Conservation (phyloP, 2,113 vertebrate species). For the Pterocles gutturalis region DNA sequence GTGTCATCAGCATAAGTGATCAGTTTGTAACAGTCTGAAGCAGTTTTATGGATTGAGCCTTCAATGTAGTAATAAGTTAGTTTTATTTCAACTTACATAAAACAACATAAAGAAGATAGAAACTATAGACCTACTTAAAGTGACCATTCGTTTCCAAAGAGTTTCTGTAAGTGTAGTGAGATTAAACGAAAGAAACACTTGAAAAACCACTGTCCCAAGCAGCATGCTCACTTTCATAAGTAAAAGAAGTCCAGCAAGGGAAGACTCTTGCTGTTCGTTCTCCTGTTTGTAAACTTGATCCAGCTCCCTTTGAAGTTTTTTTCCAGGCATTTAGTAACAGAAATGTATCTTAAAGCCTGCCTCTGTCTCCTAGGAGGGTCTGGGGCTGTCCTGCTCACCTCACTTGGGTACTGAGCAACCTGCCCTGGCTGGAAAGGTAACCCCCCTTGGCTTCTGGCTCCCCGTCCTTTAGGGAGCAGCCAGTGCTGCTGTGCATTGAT, state of each 20-base stretch:
- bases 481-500: not conserved
- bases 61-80: not conserved
- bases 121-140: not conserved
- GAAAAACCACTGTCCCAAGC: not conserved
- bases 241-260: not conserved
- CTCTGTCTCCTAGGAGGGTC: not conserved
- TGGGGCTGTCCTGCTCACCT: not conserved
- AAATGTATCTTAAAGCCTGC: not conserved
- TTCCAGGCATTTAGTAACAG: not conserved
- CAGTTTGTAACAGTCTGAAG: not conserved
- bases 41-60: not conserved
- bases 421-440: not conserved
- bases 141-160: not conserved
- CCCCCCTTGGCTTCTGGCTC: not conserved
- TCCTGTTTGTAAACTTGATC: not conserved
- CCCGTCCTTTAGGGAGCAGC: fast-evolving
- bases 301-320: not conserved
- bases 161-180: not conserved
- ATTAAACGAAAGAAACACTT: not conserved
- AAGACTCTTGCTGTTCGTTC: not conserved
- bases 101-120: not conserved
- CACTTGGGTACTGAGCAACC: not conserved
- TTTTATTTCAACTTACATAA: not conserved
- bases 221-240: not conserved
- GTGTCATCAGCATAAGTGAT: not conserved